Evolutionary conservation across 2,797 vertebrate species (phyloP).

Genomic region (Triplophysa yarkandensis): DNA sequence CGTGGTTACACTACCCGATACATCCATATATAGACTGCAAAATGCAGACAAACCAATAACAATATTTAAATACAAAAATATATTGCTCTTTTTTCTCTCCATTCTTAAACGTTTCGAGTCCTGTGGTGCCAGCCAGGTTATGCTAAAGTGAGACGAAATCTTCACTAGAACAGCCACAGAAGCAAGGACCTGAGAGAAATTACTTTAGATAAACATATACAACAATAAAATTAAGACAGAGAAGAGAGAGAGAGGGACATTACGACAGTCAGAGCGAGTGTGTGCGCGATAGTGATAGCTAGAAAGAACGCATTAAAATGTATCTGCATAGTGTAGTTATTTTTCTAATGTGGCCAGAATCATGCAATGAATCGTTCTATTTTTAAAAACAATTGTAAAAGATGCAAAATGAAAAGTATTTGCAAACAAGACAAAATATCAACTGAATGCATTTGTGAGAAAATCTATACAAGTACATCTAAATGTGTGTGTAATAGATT

Average conservation of each 20-base stretch:
- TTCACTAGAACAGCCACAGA: conserved; percentile 45
- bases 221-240: conserved; percentile 38
- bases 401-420: conserved; percentile 58
- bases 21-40: conserved; percentile 53
- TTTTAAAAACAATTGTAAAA: conserved; percentile 60
- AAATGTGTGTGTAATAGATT: conserved; percentile 23
- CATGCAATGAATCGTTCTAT: conserved; percentile 69
- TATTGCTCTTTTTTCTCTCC: conserved; percentile 73
- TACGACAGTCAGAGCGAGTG: conserved; percentile 45
- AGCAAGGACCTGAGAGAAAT: conserved; percentile 53
- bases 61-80: conserved; percentile 78
- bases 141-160: conserved; percentile 32
- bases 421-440: conserved; percentile 50
- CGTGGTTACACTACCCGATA: conserved; percentile 63
- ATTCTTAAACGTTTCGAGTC: conserved; percentile 32
- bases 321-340: conserved; percentile 67
- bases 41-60: conserved; percentile 66
- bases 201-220: conserved; percentile 46
- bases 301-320: conserved; percentile 49
- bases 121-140: conserved; percentile 31
- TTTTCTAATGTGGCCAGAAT: conserved; percentile 61
- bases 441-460: conserved; percentile 37
- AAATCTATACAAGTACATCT: conserved; percentile 29
- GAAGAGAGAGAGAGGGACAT: conserved; percentile 19
- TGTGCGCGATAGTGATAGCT: conserved; percentile 56